Evolutionary conservation across 1,140 invertebrate genomes (phyloP).

Genomic region (Sitobion miscanthi): DNA sequence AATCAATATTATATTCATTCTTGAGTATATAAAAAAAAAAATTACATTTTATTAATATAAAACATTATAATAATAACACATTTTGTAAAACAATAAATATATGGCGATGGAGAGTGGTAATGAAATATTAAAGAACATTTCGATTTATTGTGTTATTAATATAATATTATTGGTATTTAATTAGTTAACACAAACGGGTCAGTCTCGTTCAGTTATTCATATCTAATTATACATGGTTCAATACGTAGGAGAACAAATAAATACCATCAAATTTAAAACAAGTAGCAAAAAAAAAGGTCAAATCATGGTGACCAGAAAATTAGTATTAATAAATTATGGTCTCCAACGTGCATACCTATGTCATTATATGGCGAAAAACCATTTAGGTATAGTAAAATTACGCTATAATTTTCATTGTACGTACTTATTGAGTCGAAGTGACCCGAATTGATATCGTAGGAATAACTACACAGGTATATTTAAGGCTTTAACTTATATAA

Average conservation of each 20-base stretch:
- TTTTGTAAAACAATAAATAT: too few species aligned
- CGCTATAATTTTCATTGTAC: background rate
- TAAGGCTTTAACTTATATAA: background rate
- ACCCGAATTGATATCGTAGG: background rate
- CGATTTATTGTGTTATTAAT: too few species aligned
- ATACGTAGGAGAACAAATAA: background rate
- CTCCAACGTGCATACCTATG: background rate
- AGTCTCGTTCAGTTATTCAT: background rate
- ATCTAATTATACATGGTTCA: background rate
- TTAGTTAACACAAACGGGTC: background rate
- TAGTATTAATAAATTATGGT: background rate
- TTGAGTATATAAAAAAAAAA: background rate
- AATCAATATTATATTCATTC: background rate
- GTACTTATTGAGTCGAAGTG: background rate
- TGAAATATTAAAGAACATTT: too few species aligned
- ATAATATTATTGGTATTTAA: too few species aligned
- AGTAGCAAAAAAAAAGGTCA: background rate
- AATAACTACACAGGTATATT: background rate
- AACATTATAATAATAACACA: too few species aligned
- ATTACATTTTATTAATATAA: background rate
- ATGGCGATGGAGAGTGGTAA: too few species aligned
- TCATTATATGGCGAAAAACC: background rate
- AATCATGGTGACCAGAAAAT: background rate
- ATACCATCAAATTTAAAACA: background rate
- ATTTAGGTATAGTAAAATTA: background rate